Evolutionary conservation across 2,888 invertebrate genomes (phyloP).

Genomic region (Petrolisthes cinctipes): DNA sequence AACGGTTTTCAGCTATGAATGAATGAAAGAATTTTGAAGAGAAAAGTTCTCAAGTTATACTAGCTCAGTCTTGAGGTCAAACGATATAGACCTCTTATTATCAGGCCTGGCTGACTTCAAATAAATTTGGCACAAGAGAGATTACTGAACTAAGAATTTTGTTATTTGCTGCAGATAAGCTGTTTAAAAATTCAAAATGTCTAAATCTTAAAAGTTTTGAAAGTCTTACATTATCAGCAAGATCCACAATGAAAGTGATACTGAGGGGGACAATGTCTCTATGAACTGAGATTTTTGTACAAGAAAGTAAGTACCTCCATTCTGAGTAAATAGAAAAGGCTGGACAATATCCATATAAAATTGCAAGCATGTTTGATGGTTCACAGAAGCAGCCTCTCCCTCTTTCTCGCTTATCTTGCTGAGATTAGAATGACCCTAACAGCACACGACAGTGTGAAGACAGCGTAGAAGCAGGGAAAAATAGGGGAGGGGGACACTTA

Average conservation of each 20-base stretch:
- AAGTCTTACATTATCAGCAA: constrained; percentile 51
- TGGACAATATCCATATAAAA: constrained; percentile 27
- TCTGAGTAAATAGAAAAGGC: constrained; percentile 10
- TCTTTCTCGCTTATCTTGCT: constrained; percentile 48
- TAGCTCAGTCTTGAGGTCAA: too few species aligned
- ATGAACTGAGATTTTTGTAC: constrained; percentile 31
- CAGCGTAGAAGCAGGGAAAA: constrained; percentile 5
- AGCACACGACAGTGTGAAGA: constrained; percentile 52
- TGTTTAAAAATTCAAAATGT: constrained; percentile 54
- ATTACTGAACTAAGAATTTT: constrained; percentile 1
- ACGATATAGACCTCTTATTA: too few species aligned
- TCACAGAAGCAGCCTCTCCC: neutral
- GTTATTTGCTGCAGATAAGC: constrained; percentile 53
- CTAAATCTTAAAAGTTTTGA: constrained; percentile 53
- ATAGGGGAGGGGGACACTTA: constrained; percentile 30
- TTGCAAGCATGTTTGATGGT: neutral
- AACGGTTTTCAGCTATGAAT: too few species aligned
- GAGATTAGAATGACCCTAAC: constrained; percentile 51
- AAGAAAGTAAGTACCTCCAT: neutral
- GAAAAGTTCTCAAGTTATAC: too few species aligned
- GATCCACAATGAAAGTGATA: constrained; percentile 45
- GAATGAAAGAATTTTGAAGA: too few species aligned
- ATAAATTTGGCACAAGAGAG: neutral
- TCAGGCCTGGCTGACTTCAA: too few species aligned
- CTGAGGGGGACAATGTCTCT: constrained; percentile 39